Percentiles rank a stretch among this genome's conserved stretches.
phyloP scores from a whole-genome alignment of 2,797 vertebrate species.

The Pangasius krempfi region DNA sequence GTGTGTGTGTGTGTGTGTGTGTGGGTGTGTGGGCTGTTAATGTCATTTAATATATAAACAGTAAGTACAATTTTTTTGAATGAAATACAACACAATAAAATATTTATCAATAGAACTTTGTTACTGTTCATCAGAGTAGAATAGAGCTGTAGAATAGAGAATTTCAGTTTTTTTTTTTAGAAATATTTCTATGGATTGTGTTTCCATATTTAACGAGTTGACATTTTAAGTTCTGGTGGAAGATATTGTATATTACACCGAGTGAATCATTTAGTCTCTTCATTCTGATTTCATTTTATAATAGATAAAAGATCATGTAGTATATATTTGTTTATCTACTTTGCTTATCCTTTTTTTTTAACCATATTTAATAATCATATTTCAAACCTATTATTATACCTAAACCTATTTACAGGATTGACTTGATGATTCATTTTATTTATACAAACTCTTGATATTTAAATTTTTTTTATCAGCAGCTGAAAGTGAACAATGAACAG shows the following conservation, averaged over 20 bases:
- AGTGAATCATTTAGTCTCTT: neutral
- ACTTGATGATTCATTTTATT: neutral
- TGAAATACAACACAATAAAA: neutral
- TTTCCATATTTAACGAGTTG: neutral
- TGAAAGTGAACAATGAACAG: neutral
- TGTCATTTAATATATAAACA: no score
- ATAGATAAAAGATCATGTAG: neutral
- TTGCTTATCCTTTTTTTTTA: neutral
- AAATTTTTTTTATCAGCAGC: no score
- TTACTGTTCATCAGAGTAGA: neutral
- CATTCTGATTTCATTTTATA: neutral
- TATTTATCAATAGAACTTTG: neutral
- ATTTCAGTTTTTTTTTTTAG: neutral
- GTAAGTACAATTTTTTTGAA: no score
- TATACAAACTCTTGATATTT: neutral
- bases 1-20: neutral
- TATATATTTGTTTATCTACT: neutral
- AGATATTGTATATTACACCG: neutral
- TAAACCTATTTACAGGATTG: neutral
- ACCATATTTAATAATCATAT: neutral
- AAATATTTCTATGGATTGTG: neutral
- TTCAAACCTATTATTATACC: neutral
- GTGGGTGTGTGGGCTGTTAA: no score
- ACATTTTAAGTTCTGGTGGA: no score
- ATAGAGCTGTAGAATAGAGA: neutral